Base-by-base conservation (phyloP, 2,797 vertebrate genomes). In the Gallirallus australis region DNA sequence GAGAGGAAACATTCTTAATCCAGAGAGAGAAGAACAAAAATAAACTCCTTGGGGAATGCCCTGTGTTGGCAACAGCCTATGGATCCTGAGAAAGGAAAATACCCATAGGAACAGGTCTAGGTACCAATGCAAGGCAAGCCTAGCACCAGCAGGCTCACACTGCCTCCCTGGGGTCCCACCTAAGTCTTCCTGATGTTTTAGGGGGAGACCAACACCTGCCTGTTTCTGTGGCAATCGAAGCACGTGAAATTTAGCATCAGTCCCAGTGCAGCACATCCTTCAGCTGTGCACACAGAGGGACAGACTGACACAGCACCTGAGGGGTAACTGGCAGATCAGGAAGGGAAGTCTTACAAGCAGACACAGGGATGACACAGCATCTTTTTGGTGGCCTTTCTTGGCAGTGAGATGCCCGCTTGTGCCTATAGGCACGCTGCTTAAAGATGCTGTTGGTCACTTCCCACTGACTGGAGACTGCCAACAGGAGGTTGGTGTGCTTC, bases 401-500 rank as follows among this genome's bases (percentile, higher is more conserved):
- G 0, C 72, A 71, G 48, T 0, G 8, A 47, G 59, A 30, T 6
- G 35, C 12, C 59, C 53, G 13, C 28, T 28, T 39, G 5, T 35
- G 15, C 73, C 60, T 6, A 6, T 0, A 42, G 27, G 17, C 27
- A 39, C 0, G 0, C 39, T 71, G 54, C 39, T 60, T 8, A 5
- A n/a, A 64, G 59, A 45, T 42, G 61, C 61, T 69, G 24, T 5
- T 25, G 63, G 75, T 40, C 42, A 23, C 61, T 45, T 13, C 75
- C 45, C 40, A 80, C 28, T 66, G 87, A 53, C 2, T 15, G 47
- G 42, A 53, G 53, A 40, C 30, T 45, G 50, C 80, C 84, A 83
- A 24, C 31, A 81, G 54, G 71, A 93, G 66, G 52, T 30, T 35
- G 69, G 3, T 77, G 53, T 71, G 69, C 77, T 88, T 8, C 59